These are phyloP conservation scores for Leptinotarsa juncta DNA, from an alignment of 2,888 invertebrate species.

Conservation along the genomic window DNA sequence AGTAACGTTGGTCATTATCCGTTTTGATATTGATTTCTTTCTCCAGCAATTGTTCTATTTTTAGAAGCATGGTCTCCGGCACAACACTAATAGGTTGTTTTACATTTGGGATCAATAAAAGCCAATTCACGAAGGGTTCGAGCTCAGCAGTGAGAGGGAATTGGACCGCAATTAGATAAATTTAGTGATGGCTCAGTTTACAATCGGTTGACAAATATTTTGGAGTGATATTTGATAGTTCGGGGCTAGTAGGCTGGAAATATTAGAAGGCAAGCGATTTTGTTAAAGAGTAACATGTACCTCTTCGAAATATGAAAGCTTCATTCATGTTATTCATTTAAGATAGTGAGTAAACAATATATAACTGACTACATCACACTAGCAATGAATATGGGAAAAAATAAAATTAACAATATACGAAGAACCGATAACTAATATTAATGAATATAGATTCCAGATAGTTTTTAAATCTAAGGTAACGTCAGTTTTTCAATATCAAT, in stretches of 20 bases:
- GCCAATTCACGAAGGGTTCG: background rate
- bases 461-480: no score
- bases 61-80: background rate
- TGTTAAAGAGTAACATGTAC: background rate
- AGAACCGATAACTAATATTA: no score
- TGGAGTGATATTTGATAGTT: background rate
- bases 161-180: background rate
- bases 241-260: background rate
- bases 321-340: no score
- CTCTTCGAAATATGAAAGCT: no score
- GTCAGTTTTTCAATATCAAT: no score
- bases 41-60: background rate
- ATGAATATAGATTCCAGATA: no score
- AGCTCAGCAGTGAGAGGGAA: background rate
- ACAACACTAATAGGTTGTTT: background rate
- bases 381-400: no score
- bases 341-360: no score
- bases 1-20: background rate
- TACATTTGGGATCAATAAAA: slow-evolving; percentile 4
- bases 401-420: no score
- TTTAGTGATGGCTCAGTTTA: background rate
- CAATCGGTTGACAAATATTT: background rate
- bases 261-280: background rate
- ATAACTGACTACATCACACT: no score
- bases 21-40: background rate